These are phyloP conservation scores for Thalpophila matura DNA, from an alignment of 2,888 invertebrate genomes.

Conservation along the genomic window DNA sequence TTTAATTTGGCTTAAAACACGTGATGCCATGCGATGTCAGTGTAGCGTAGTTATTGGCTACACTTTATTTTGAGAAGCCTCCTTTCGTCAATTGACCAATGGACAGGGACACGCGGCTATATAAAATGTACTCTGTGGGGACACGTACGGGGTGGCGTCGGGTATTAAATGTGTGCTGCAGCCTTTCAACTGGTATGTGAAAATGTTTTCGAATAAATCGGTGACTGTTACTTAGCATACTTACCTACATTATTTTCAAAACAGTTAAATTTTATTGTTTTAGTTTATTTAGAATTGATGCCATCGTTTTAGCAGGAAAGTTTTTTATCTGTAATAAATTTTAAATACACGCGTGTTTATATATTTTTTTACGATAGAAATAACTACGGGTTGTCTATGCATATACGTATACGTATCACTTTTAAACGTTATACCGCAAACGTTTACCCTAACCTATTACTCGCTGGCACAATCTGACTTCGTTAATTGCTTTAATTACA, in stretches of 20 bases:
- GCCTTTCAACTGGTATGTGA: constrained; percentile 32
- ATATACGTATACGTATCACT: constrained; percentile 1
- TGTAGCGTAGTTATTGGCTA: too few species aligned
- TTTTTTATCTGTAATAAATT: neutral
- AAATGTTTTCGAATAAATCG: constrained; percentile 16
- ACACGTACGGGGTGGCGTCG: too few species aligned
- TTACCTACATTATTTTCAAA: neutral
- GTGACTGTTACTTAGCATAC: constrained; percentile 34
- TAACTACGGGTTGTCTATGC: neutral
- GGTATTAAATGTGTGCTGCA: too few species aligned
- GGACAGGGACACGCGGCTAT: too few species aligned
- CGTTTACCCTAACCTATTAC: constrained; percentile 29
- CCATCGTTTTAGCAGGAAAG: neutral
- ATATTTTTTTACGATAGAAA: neutral
- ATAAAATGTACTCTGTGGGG: too few species aligned
- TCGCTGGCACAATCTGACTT: constrained; percentile 31
- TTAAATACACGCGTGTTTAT: too few species aligned
- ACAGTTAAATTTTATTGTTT: neutral
- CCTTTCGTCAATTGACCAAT: too few species aligned
- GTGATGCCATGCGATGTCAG: too few species aligned
- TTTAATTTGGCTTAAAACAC: constrained; percentile 45
- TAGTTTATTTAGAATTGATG: neutral
- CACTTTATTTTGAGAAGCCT: too few species aligned
- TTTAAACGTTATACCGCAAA: constrained; percentile 23
- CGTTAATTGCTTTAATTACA: constrained; percentile 44